phyloP scores from a whole-genome alignment of 2,888 invertebrate genomes.

The Helobdella robusta region DNA sequence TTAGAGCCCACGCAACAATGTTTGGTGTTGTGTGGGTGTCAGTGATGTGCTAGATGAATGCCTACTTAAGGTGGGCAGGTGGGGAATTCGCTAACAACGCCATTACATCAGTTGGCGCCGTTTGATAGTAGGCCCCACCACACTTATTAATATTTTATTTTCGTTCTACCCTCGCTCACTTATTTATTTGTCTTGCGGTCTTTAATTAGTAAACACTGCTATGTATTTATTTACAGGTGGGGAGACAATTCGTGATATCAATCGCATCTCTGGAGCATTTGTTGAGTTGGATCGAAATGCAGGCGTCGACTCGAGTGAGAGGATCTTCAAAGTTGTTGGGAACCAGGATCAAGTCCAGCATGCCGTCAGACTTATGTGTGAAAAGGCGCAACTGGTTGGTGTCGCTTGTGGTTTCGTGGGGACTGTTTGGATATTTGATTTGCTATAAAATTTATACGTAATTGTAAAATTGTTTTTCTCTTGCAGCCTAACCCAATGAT shows the following conservation, averaged over 20 bases:
- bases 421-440: neutral
- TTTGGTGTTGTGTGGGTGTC: neutral
- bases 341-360: conserved; percentile 86
- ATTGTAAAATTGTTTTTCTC: too few species aligned
- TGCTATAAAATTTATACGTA: too few species aligned
- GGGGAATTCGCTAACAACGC: neutral
- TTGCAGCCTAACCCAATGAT: conserved; percentile 27
- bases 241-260: conserved; percentile 92
- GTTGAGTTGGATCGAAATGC: conserved; percentile 87
- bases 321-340: conserved; percentile 82
- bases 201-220: too few species aligned
- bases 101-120: neutral
- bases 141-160: too few species aligned
- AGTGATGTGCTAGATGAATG: neutral
- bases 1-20: neutral
- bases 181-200: too few species aligned
- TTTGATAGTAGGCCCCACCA: conserved; percentile 8
- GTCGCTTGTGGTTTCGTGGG: conserved; percentile 5
- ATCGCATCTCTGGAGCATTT: conserved; percentile 85
- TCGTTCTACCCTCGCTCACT: too few species aligned
- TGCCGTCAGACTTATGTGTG: conserved; percentile 88
- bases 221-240: conserved; percentile 61
- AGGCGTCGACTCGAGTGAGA: conserved; percentile 57
- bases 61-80: too few species aligned
- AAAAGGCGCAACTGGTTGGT: conserved; percentile 59